phyloP scores from a whole-genome alignment of 2,797 vertebrate genomes.

The Catharus ustulatus region DNA sequence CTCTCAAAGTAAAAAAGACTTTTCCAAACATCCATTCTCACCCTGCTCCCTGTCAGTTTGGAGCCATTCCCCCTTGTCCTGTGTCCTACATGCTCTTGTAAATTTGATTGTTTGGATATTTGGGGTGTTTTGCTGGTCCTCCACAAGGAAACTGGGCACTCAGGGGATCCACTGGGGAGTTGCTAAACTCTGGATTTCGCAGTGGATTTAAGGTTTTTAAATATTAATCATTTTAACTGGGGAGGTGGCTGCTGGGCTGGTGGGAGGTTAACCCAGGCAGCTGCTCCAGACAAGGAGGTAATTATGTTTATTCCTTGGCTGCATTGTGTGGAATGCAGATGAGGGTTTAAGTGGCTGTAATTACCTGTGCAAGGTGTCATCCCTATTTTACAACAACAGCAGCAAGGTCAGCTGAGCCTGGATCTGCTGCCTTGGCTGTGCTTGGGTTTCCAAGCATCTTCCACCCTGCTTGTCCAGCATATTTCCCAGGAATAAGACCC shows the following conservation, averaged over 20 bases:
- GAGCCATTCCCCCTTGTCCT: not conserved
- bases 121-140: not conserved
- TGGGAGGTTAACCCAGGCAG: constrained; percentile 24
- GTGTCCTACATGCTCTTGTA: not conserved
- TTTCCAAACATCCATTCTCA: not conserved
- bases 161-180: not conserved
- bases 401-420: not conserved
- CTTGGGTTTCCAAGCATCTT: not conserved
- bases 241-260: not conserved
- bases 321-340: constrained; percentile 38
- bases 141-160: not conserved
- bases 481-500: not conserved
- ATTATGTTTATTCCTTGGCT: constrained; percentile 31
- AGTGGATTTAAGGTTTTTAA: not conserved
- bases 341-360: constrained; percentile 32
- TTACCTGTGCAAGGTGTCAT: not conserved
- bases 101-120: not conserved
- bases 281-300: not conserved
- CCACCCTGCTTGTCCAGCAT: not conserved
- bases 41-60: not conserved
- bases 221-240: constrained; percentile 1
- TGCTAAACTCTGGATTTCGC: not conserved
- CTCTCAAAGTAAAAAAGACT: not conserved
- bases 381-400: not conserved
- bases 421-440: constrained; percentile 3